Evolutionary conservation across 2,113 vertebrate genomes (phyloP), one percentile per base, ranked within the genome.

Genomic region (Gobio gobio): DNA sequence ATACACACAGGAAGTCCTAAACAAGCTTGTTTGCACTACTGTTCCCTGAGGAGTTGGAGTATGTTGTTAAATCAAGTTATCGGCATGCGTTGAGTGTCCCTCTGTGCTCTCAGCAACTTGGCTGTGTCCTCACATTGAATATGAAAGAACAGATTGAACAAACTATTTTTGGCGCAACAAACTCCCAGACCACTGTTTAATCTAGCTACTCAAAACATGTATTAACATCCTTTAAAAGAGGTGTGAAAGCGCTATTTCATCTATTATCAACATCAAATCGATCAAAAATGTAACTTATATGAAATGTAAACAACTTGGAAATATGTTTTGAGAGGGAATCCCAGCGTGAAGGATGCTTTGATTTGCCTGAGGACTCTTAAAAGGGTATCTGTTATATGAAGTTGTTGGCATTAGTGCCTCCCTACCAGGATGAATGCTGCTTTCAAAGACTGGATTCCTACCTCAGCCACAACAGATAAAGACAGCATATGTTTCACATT

Each of bases 1-100:
- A 58, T 10, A 58, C 80, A 82, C 45, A 83, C 81, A 83, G 81
- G 64, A 83, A 83, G 49, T 68, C 64, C 22, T 56, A 40, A 56
- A 70, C 63, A 54, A 82, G 13, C 22, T 73, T 73, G 49, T 83
- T 83, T 83, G 51, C 64, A 56, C 49, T 72, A 7, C 64, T 40
- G 64, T 36, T 82, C 80, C 80, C 64, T 7, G 64, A 54, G 47
- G 80, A 82, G 29, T 68, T 70, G 18, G 63, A 82, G 26, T 68
- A 82, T 82, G 80, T 36, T 68, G 24, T 72, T 72, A 72, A 72
- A 82, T 70, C 12, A 40, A 82, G 64, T 56, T 82, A 33, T 72
- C 29, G 1, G 26, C 26, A 40, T 40, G 45, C 18, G 24, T n/a
- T 51, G 26, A 49, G 45, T 82, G 63, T 51, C 47, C 63, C 59